Evolutionary conservation across 2,797 vertebrate species (phyloP), one percentile per base, ranked within the genome.

Genomic region (Graptemys geographica): DNA sequence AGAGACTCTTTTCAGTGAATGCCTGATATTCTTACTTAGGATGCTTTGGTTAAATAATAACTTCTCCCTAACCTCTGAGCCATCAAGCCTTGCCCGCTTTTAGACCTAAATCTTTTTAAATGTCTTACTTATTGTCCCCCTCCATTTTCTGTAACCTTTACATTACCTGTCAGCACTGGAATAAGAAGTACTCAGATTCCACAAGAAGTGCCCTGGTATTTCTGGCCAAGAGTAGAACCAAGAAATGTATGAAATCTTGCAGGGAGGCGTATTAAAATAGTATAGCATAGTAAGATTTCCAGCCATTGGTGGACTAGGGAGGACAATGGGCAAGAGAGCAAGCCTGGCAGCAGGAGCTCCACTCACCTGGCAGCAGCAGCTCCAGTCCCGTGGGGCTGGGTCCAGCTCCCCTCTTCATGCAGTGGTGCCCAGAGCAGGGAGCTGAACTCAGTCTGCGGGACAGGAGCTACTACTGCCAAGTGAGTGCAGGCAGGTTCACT

Each of bases 231-330:
- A 88, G 52, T 95, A 95, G 84, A 96, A 31, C 84, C 95, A 90
- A 89, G 89, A 94, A 94, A 59, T 86, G 93, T 92, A 91, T 91
- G 95, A 95, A 96, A 94, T 91, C 83, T 93, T 96, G 28, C 88
- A 96, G 88, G 74, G 83, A 95, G 96, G 65, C 91, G 28, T 94
- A 82, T 89, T 94, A 74, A 37, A n/a, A n/a, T 33, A 69, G 4
- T 19, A 69, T 37, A 19, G 33, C 16, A 65, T 89, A 95, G 88
- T 74, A 93, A 94, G 88, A 91, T 91, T 97, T 93, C 65, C 91
- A 21, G 18, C 62, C 62, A 37, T 31, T n/a, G 62, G 18, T 37
- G 62, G n/a, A n/a, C 33, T 19, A 37, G 62, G 16, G 16, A 33
- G 62, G 62, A n/a, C 31, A 65, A 18, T 69, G 62, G 4, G n/a